Evolutionary conservation across 1,140 invertebrate species (phyloP).

Genomic region (Cardiocondyla obscurior): DNA sequence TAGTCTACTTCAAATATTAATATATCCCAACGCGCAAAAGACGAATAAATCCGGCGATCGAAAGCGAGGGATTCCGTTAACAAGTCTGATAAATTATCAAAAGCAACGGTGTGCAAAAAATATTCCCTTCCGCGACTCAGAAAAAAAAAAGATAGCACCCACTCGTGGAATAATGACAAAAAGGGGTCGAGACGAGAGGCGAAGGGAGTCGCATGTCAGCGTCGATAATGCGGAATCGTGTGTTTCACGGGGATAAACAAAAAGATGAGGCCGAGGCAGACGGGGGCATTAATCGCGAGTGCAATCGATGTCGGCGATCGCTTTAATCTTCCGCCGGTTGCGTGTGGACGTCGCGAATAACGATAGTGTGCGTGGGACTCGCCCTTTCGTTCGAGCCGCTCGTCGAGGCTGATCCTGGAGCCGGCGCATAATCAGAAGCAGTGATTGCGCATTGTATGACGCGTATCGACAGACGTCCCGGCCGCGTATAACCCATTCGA

Average conservation of each 20-base stretch:
- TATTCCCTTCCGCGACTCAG: not conserved
- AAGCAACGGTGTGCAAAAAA: conserved; percentile 15
- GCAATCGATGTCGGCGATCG: conserved; percentile 69
- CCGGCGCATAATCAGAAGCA: conserved; percentile 74
- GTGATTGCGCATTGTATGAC: conserved; percentile 36
- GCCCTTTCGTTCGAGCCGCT: conserved; percentile 15
- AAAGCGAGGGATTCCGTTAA: not conserved
- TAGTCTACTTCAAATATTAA: too few relatives aligned
- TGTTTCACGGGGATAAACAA: conserved; percentile 37
- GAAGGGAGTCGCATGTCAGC: conserved; percentile 5
- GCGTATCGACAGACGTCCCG: conserved; percentile 41
- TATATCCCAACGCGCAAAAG: not conserved
- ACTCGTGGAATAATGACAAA: conserved; percentile 21
- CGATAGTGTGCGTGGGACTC: not conserved
- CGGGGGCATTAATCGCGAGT: conserved; percentile 58
- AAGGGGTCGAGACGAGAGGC: not conserved
- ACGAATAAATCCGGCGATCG: not conserved
- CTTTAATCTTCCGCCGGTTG: conserved; percentile 65
- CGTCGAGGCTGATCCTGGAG: conserved; percentile 52
- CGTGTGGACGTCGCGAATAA: not conserved
- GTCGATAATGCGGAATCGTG: conserved; percentile 54
- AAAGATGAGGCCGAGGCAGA: conserved; percentile 42
- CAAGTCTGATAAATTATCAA: conserved; percentile 29
- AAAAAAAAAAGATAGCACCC: not conserved
- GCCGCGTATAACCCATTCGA: not conserved